A percentile compares a stretch with the other conserved stretches of the same genome.
phyloP scores from a whole-genome alignment of 2,888 invertebrate genomes.

The Macropis europaea region DNA sequence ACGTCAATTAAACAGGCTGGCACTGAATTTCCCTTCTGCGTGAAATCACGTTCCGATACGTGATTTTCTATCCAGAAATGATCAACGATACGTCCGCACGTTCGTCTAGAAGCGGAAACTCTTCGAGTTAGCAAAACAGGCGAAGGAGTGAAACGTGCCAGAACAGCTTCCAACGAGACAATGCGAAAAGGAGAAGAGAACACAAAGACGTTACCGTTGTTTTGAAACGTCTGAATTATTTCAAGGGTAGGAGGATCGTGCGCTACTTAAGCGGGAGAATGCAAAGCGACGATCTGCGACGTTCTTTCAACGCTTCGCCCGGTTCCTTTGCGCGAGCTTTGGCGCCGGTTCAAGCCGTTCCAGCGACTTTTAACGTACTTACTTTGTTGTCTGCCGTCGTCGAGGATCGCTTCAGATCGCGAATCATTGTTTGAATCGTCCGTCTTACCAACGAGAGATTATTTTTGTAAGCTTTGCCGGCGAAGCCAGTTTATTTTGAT shows the following conservation, averaged over 20 bases:
- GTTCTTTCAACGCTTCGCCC: conserved; percentile 38
- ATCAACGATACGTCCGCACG: not conserved
- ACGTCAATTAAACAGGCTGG: conserved; percentile 52
- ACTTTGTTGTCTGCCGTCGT: conserved; percentile 12
- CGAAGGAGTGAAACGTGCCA: too few species aligned
- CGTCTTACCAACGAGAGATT: conserved; percentile 14
- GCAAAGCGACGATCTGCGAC: conserved; percentile 44
- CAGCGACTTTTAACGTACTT: conserved; percentile 21
- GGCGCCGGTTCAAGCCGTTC: conserved; percentile 47
- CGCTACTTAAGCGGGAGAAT: conserved; percentile 47
- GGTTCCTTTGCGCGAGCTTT: conserved; percentile 37
- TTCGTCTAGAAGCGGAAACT: conserved; percentile 6
- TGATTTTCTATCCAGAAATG: not conserved
- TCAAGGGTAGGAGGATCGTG: conserved; percentile 53
- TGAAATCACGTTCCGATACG: conserved; percentile 6
- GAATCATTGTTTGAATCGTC: conserved; percentile 23
- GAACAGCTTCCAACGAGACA: too few species aligned
- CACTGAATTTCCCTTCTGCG: not conserved
- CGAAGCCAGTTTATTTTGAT: not conserved
- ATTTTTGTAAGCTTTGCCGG: not conserved
- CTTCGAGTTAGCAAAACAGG: not conserved
- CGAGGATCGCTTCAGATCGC: not conserved
- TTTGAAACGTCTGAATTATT: conserved; percentile 36
- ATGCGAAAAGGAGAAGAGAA: not conserved
- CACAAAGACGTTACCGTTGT: conserved; percentile 8